Percentiles rank a stretch among this genome's conserved stretches.
These are phyloP conservation scores for Gnathonemus echidnorhynchus DNA, from an alignment of 2,113 vertebrate genomes.

Conservation along the genomic window DNA sequence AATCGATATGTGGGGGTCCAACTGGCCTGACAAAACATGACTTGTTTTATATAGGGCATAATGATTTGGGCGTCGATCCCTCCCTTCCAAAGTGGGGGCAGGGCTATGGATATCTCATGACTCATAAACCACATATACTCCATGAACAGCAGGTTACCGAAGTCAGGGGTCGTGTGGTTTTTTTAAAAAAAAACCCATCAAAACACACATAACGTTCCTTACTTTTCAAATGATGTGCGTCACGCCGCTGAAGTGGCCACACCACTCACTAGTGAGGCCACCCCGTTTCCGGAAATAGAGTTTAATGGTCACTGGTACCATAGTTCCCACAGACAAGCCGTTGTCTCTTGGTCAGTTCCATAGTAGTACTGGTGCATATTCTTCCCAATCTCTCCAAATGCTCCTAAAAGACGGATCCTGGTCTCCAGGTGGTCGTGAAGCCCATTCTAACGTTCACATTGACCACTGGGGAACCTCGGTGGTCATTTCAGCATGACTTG, in stretches of 20 bases:
- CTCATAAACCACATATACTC: background rate
- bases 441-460: background rate
- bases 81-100: background rate
- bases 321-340: no score
- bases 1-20: constrained; percentile 36
- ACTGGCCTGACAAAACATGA: constrained; percentile 30
- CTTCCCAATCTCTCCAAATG: background rate
- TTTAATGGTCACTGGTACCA: background rate
- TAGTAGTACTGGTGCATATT: background rate
- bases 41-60: background rate
- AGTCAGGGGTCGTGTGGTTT: background rate
- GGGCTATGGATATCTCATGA: background rate
- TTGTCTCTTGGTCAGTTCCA: background rate
- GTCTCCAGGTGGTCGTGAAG: background rate
- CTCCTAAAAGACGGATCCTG: background rate
- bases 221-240: background rate
- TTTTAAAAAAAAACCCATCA: background rate
- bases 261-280: background rate
- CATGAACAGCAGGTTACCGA: background rate
- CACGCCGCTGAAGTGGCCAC: background rate
- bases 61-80: background rate
- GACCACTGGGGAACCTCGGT: background rate
- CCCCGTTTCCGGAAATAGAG: background rate
- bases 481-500: background rate
- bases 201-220: background rate